Conservation (phyloP, 1,140 invertebrate species). For the Charaxes varanes region DNA sequence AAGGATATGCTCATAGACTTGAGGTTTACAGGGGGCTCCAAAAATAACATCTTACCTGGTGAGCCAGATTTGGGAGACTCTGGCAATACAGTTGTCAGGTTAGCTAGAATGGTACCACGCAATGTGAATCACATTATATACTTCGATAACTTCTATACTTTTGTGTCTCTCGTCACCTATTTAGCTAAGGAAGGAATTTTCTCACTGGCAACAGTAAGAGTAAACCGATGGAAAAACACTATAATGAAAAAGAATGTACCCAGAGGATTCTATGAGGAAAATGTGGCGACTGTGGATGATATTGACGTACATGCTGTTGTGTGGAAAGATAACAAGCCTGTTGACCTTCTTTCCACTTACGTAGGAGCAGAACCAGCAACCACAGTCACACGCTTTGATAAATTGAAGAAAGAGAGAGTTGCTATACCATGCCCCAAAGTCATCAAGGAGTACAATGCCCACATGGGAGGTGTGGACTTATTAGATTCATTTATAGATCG, state of each 20-base stretch:
- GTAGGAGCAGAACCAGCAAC: constrained; percentile 31
- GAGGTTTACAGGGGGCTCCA: constrained; percentile 39
- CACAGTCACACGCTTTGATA: constrained; percentile 32
- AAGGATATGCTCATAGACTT: constrained; percentile 54
- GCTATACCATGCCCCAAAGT: constrained; percentile 59
- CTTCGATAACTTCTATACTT: constrained; percentile 53
- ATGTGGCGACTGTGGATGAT: constrained; percentile 31
- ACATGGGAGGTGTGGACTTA: constrained; percentile 55
- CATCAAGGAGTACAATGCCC: constrained; percentile 57
- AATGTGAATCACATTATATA: constrained; percentile 28
- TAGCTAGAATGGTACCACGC: constrained; percentile 32
- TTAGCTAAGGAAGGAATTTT: constrained; percentile 38
- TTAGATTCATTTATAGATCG: constrained; percentile 55
- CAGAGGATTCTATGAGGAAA: constrained; percentile 26
- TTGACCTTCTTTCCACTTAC: constrained; percentile 33
- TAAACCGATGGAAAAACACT: constrained; percentile 23
- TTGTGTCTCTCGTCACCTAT: constrained; percentile 31
- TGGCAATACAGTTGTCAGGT: constrained; percentile 39
- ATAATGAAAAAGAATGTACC: constrained; percentile 33
- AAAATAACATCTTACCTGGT: constrained; percentile 25
- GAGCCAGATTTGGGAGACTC: constrained; percentile 41
- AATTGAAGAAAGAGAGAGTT: constrained; percentile 41
- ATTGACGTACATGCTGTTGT: constrained; percentile 33
- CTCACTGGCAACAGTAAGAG: constrained; percentile 42
- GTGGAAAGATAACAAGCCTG: constrained; percentile 36